Conservation (phyloP, 2,888 invertebrate species). For the Creontiades dilutus region DNA sequence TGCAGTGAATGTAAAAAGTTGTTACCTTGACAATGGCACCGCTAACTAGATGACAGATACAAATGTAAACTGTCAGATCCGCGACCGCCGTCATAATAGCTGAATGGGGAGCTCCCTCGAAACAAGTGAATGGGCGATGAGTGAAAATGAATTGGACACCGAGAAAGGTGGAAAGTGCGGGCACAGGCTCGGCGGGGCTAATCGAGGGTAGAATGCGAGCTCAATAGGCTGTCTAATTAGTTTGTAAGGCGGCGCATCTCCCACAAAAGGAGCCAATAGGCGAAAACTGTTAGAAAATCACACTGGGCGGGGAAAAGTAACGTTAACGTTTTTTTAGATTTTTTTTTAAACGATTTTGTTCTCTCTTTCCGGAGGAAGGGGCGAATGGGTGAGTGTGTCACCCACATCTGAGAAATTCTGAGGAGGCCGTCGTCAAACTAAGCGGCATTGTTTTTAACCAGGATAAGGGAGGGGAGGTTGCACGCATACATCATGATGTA, state of each 20-base stretch:
- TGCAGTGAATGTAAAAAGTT: not conserved
- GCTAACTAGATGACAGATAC: not conserved
- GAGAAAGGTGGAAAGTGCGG: conserved; percentile 14
- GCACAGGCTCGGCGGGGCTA: not conserved
- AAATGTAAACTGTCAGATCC: not conserved
- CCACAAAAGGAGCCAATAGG: not conserved
- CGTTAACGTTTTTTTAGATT: not conserved
- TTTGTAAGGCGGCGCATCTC: conserved; percentile 40
- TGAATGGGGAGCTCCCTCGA: not conserved
- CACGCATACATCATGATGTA: conserved; percentile 68
- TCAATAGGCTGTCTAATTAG: conserved; percentile 40
- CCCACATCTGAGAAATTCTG: conserved; percentile 62
- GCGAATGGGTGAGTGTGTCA: conserved; percentile 62
- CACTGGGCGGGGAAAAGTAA: not conserved
- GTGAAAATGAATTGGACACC: conserved; percentile 11
- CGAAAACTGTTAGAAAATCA: conserved; percentile 18
- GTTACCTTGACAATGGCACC: not conserved
- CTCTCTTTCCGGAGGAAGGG: not conserved
- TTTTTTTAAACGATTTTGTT: conserved; percentile 16
- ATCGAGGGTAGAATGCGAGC: conserved; percentile 50
- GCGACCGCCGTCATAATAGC: not conserved
- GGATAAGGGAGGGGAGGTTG: conserved; percentile 33
- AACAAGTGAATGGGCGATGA: not conserved
- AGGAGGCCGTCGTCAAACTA: conserved; percentile 56
- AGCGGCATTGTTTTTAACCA: conserved; percentile 48